These are phyloP conservation scores for Propithecus coquereli DNA, from an alignment of 2,113 vertebrate genomes.

Conservation along the genomic window DNA sequence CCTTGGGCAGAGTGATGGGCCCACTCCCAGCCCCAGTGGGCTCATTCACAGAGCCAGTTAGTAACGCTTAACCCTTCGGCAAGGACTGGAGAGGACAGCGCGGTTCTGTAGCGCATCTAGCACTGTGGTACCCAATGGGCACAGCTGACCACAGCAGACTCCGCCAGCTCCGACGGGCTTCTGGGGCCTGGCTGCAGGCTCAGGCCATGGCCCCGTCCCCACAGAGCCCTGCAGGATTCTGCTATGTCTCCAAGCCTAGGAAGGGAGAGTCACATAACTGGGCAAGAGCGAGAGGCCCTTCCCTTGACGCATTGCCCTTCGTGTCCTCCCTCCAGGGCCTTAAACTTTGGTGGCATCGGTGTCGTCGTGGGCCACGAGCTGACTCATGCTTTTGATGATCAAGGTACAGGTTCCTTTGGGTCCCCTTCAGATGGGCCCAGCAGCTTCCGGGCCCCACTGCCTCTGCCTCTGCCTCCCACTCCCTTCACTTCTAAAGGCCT, in stretches of 20 bases:
- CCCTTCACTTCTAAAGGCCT: background rate
- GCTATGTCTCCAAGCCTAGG: background rate
- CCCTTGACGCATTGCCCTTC: accelerated
- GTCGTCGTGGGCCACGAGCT: slow-evolving; percentile 97
- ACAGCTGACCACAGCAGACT: background rate
- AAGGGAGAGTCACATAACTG: accelerated
- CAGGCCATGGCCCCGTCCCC: background rate
- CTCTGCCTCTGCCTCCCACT: background rate
- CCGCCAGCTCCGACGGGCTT: background rate
- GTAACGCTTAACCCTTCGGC: background rate
- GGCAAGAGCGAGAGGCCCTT: background rate
- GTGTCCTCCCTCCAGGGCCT: slow-evolving; percentile 81
- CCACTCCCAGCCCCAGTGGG: accelerated
- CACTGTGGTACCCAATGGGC: accelerated
- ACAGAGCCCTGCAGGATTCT: background rate
- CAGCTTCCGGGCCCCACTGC: background rate
- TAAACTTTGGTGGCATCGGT: slow-evolving; percentile 96
- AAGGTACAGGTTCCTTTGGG: slow-evolving; percentile 82
- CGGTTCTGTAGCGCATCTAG: background rate
- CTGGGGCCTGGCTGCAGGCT: background rate
- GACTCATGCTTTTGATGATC: slow-evolving; percentile 97
- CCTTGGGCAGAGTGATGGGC: background rate
- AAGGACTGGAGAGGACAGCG: no score
- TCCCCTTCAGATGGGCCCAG: background rate
- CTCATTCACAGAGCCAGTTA: background rate